Conservation (phyloP, 2,888 invertebrate species). For the Leucophora obtusa region DNA sequence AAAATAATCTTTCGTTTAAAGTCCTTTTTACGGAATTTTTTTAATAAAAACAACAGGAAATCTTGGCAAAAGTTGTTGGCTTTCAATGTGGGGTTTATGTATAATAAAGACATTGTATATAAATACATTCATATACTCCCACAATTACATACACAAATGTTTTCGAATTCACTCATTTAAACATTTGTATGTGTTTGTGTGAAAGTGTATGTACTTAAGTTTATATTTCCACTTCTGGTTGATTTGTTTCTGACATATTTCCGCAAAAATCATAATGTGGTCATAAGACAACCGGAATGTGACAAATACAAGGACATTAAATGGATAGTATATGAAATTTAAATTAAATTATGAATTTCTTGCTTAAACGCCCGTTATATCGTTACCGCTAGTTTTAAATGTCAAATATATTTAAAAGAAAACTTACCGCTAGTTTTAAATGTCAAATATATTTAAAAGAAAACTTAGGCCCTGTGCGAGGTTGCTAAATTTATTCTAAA, state of each 20-base stretch:
- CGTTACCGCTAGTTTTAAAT: too few species aligned
- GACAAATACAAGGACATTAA: slow-evolving; percentile 38
- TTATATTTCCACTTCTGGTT: slow-evolving; percentile 23
- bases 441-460: too few species aligned
- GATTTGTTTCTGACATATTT: slow-evolving; percentile 56
- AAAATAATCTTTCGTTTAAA: neutral
- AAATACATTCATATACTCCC: too few species aligned
- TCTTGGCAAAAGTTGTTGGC: slow-evolving; percentile 43
- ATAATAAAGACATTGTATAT: too few species aligned
- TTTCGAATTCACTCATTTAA: too few species aligned
- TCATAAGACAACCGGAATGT: slow-evolving; percentile 40
- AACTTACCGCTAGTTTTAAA: too few species aligned
- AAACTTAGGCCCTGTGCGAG: too few species aligned
- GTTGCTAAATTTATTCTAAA: too few species aligned
- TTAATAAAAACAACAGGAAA: slow-evolving; percentile 14
- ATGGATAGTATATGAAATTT: neutral
- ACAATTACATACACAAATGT: too few species aligned
- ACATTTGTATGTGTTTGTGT: neutral
- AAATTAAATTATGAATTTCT: too few species aligned
- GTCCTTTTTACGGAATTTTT: neutral
- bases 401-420: too few species aligned
- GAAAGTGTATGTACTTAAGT: neutral
- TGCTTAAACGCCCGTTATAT: too few species aligned
- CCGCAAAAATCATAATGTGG: slow-evolving; percentile 52
- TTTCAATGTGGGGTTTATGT: slow-evolving; percentile 14